Evolutionary conservation across 2,797 vertebrate genomes (phyloP).

Genomic region (Ateles fusciceps): DNA sequence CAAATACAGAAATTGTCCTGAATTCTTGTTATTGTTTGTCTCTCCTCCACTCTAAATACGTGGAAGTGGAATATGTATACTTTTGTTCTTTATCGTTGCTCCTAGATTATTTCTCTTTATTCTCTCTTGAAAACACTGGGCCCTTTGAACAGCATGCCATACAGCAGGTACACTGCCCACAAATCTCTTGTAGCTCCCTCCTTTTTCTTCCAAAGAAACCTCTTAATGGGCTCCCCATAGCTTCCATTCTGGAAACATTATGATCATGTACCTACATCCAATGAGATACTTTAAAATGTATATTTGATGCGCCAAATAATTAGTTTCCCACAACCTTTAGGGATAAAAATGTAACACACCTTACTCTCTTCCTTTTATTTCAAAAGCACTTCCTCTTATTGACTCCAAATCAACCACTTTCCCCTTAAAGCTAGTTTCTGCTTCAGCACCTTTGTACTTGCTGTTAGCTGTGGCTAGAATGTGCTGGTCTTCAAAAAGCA

Average conservation of each 20-base stretch:
- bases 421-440: background rate
- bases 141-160: background rate
- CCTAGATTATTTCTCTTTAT: background rate
- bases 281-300: background rate
- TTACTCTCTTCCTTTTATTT: background rate
- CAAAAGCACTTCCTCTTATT: background rate
- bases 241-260: background rate
- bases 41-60: background rate
- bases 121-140: background rate
- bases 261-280: background rate
- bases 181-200: background rate
- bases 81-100: background rate
- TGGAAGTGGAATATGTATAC: background rate
- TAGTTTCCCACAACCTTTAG: background rate
- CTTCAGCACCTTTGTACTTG: background rate
- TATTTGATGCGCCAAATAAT: background rate
- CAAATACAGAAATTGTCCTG: background rate
- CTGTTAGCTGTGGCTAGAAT: background rate
- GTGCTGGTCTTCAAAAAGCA: background rate
- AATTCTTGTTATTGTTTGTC: background rate
- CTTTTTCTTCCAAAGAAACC: background rate
- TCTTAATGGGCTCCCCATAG: too few species aligned
- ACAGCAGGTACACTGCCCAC: rapidly evolving
- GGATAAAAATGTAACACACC: background rate
- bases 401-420: background rate